Conservation (phyloP, 2,888 invertebrate genomes). For the Mesopsocus fuscifrons region DNA sequence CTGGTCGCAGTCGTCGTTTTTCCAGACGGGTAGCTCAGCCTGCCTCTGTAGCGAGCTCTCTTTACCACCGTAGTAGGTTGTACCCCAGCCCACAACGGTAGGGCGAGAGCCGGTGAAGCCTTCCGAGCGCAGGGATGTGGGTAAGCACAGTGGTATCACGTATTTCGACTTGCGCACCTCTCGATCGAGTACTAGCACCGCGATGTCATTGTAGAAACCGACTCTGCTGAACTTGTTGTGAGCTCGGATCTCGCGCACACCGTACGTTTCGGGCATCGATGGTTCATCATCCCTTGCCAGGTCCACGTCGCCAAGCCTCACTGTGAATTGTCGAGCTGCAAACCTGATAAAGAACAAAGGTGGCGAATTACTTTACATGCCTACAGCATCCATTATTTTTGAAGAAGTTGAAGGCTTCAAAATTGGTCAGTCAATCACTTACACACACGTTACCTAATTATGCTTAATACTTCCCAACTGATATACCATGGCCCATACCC, state of each 20-base stretch:
- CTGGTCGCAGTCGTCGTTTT: slow-evolving; percentile 72
- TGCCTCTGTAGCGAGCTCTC: slow-evolving; percentile 74
- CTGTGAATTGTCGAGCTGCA: slow-evolving; percentile 72
- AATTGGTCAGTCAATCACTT: no score
- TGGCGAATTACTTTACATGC: not conserved
- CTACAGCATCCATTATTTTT: no score
- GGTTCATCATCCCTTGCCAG: slow-evolving; percentile 67
- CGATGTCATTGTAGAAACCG: slow-evolving; percentile 91
- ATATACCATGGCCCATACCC: no score
- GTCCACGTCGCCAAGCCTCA: slow-evolving; percentile 76
- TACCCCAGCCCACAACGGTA: slow-evolving; percentile 87
- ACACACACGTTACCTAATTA: no score
- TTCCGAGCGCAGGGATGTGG: slow-evolving; percentile 33
- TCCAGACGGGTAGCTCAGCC: slow-evolving; percentile 71
- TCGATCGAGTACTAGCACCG: slow-evolving; percentile 52
- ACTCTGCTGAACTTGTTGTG: slow-evolving; percentile 74
- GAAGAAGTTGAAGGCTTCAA: no score
- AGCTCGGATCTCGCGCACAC: slow-evolving; percentile 56
- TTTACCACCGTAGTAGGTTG: slow-evolving; percentile 73
- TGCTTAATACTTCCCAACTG: no score
- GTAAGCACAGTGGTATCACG: slow-evolving; percentile 73
- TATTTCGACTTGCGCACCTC: slow-evolving; percentile 65
- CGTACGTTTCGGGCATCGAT: slow-evolving; percentile 59
- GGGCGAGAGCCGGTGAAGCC: slow-evolving; percentile 54
- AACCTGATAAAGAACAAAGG: slow-evolving; percentile 37